phyloP scores from a whole-genome alignment of 2,888 invertebrate species.

The Pinctada fucata region DNA sequence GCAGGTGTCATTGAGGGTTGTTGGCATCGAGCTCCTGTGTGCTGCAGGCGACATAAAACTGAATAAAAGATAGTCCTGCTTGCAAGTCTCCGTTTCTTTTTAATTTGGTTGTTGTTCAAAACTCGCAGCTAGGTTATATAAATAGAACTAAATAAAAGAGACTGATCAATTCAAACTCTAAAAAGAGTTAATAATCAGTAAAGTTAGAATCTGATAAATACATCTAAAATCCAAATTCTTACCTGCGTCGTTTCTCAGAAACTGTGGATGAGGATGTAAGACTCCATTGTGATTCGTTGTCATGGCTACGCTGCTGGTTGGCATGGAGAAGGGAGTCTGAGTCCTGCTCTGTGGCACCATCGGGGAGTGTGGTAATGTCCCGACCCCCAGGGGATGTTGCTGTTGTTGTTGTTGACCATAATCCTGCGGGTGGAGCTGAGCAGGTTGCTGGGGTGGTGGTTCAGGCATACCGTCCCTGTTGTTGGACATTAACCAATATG shows the following conservation, averaged over 20 bases:
- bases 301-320: slow-evolving; percentile 18
- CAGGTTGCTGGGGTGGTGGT: slow-evolving; percentile 2
- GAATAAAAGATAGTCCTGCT: no score
- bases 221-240: not conserved
- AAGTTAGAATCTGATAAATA: no score
- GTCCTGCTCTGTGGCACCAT: slow-evolving; percentile 11
- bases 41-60: no score
- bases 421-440: slow-evolving; percentile 21
- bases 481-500: slow-evolving; percentile 55
- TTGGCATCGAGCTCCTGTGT: no score
- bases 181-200: no score
- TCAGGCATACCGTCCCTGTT: slow-evolving; percentile 52
- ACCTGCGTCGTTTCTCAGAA: slow-evolving; percentile 26
- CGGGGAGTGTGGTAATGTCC: slow-evolving; percentile 7
- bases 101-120: no score
- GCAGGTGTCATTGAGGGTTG: no score
- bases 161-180: no score
- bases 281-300: not conserved
- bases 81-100: no score
- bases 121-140: no score
- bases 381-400: slow-evolving; percentile 17
- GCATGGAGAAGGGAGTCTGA: not conserved
- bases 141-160: no score
- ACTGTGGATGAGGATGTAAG: slow-evolving; percentile 19
- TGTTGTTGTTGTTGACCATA: slow-evolving; percentile 27